These are phyloP conservation scores for Bergia puertoricense DNA, from an alignment of 92 coral and sea anemone genomes.

Conservation along the genomic window DNA sequence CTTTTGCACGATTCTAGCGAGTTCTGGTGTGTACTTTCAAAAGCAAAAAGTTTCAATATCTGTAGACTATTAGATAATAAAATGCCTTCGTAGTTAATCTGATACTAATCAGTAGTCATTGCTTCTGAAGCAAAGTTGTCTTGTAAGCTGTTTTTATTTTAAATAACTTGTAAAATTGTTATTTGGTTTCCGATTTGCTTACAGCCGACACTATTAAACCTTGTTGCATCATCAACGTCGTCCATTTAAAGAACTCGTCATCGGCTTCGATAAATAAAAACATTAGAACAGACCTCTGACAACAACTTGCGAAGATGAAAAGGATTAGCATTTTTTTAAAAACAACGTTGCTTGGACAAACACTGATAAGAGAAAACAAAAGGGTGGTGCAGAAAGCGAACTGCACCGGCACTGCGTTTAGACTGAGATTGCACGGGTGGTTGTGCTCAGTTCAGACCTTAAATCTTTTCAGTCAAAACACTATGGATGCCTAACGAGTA, in stretches of 20 bases:
- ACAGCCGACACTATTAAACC: not conserved
- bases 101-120: no score
- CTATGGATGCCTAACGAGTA: not conserved
- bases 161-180: not conserved
- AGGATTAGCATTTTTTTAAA: not conserved
- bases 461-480: no score
- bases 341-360: not conserved
- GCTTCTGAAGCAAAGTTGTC: not conserved
- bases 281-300: not conserved
- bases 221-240: not conserved
- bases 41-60: not conserved
- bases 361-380: not conserved
- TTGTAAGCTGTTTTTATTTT: not conserved
- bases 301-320: slow-evolving; percentile 7
- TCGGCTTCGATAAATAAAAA: not conserved
- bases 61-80: not conserved
- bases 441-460: no score
- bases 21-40: not conserved
- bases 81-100: not conserved
- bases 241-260: not conserved
- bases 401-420: no score
- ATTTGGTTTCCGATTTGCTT: not conserved
- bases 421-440: no score
- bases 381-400: no score
- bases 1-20: not conserved